Base-by-base conservation (phyloP, 1,140 invertebrate genomes). In the Brachionus rubens region DNA sequence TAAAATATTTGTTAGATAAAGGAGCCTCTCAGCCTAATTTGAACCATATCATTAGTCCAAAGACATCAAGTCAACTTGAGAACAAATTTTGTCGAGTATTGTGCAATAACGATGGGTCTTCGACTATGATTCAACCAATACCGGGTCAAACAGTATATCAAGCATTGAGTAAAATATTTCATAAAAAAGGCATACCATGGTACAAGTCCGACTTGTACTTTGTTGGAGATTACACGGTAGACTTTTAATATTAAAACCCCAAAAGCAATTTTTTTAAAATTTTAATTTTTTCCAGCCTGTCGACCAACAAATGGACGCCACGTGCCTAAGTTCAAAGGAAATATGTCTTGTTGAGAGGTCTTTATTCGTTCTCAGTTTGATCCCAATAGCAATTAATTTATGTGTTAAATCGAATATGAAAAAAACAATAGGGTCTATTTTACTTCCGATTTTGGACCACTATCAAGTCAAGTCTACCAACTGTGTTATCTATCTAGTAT, bases 51-150 rank as follows among this genome's bases (percentile, higher is more conserved):
- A 43, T 9, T 2, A 19, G 19, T 2, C 0, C 16, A 21, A 21
- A 26, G 12, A 2, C 21, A 43, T 19, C 19, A 26, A 40, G n/a
- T 24, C 40, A 43, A 65, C 21, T 65, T 43, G 59, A 65, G 0
- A 65, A 36, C n/a, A 65, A 65, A 65, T 72, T 72, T 40, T 48
- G 46, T 16, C 68, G 68, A 48, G 68, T 72, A 9, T 41, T 72
- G 19, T 72, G 46, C 16, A 72, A 72, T 19, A 54, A 72, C 24
- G 68, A 72, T 40, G 68, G 68, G 3, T 72, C 68, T 14, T 72
- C 68, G 19, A 72, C 68, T 9, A 72, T 72, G 50, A 50, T 72
- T 72, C 68, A 72, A 50, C 46, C 50, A 3, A n/a, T 24, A 6
- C 28, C 26, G 3, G 68, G 50, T 24, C 68, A 72, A 72, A 72